Evolutionary conservation across 2,797 vertebrate species (phyloP), one percentile per base, ranked within the genome.

Genomic region (Danio tinwini): DNA sequence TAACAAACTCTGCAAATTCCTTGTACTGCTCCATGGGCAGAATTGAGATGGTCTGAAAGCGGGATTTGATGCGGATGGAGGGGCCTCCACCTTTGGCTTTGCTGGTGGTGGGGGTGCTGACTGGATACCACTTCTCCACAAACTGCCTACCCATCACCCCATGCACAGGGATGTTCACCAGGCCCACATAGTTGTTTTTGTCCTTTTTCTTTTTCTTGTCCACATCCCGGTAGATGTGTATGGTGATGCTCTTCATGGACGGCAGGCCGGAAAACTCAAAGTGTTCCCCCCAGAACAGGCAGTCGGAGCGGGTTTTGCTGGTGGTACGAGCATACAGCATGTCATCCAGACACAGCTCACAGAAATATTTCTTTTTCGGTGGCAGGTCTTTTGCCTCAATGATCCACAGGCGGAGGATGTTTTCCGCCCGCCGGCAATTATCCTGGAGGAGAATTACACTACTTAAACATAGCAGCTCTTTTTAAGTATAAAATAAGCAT

Each of bases 11-110:
- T 0, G 96, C 98, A 81, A 99, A 98, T 87, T 99, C 97, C 86
- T 99, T 99, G 91, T 99, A 99, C 86, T 96, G 96, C 88, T 99
- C 98, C 97, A 98, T 98, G 82, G 98, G 98, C 84, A 99, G 85
- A 90, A 99, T 96, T 90, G 91, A 92, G 90, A 98, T 94, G 74
- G 94, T 98, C 91, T 98, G 98, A 86, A 96, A 98, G 17, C 96
- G 96, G 6, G 95, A 96, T 85, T 98, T 99, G 86, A 99, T 97
- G 0, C 97, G 95, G 86, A 98, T 96, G 0, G 96, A 97, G 12
- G 97, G 96, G 0, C 96, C 96, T 13, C 95, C 95, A 0, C 95
- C 88, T 68, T 97, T 98, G 63, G 91, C 90, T 90, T 98, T 99
- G 93, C 85, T 95, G 87, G 94, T 88, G 59, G 95, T 96, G 10